A percentile compares a stretch with the other conserved stretches of the same genome.
Conservation (phyloP, 2,888 invertebrate species). For the Ligdia adustata region DNA sequence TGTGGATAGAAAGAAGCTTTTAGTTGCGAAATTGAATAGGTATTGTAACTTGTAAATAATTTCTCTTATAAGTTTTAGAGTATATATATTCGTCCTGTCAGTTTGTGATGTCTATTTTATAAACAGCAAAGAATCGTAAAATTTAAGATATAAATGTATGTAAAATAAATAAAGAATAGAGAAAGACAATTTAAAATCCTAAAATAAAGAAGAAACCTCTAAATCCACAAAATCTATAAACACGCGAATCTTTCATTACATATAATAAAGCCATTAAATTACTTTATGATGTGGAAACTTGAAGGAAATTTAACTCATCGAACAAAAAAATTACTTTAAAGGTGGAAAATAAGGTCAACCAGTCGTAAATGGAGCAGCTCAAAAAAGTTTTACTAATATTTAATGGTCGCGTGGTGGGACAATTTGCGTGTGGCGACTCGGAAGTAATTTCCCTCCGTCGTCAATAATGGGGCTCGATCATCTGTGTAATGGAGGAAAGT, state of each 20-base stretch:
- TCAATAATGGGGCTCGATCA: constrained; percentile 55
- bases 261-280: constrained; percentile 17
- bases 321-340: constrained; percentile 1
- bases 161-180: too few species aligned
- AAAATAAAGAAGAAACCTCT: too few species aligned
- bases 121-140: too few species aligned
- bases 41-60: too few species aligned
- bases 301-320: constrained; percentile 6
- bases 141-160: too few species aligned
- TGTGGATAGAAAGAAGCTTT: constrained; percentile 16
- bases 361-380: constrained; percentile 24
- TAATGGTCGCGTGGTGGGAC: constrained; percentile 36
- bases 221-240: too few species aligned
- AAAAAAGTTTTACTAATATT: constrained; percentile 32
- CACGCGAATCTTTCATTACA: too few species aligned
- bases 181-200: too few species aligned
- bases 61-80: too few species aligned
- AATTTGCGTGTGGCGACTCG: constrained; percentile 59
- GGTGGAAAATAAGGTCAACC: constrained; percentile 22
- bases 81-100: too few species aligned
- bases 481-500: constrained; percentile 51
- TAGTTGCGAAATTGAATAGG: neutral
- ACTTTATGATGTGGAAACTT: constrained; percentile 15
- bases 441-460: constrained; percentile 62
- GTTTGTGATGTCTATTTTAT: too few species aligned